These are phyloP conservation scores for Marisa cornuarietis DNA, from an alignment of 1,140 invertebrate species.

Conservation along the genomic window DNA sequence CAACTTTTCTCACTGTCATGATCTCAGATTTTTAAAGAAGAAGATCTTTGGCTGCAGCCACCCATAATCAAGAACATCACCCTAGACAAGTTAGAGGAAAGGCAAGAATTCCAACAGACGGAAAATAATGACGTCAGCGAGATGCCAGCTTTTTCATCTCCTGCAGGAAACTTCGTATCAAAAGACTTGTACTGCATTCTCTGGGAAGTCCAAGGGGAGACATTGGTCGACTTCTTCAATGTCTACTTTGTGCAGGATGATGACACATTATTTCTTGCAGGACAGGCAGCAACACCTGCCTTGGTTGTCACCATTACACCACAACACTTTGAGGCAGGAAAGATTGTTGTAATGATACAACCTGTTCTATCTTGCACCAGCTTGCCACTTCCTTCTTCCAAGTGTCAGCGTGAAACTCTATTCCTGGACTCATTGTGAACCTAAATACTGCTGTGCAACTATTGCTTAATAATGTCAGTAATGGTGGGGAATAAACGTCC, in stretches of 20 bases:
- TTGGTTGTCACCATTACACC: conserved; percentile 1
- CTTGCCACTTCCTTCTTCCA: neutral
- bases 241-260: conserved; percentile 4
- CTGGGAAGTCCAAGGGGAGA: conserved; percentile 7
- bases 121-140: no score
- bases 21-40: conserved; percentile 12
- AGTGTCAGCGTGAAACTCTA: neutral
- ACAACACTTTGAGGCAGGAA: neutral
- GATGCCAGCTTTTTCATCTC: no score
- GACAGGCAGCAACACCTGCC: conserved; percentile 6
- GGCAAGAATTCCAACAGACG: no score
- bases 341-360: conserved; percentile 5
- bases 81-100: neutral
- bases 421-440: neutral
- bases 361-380: conserved; percentile 11
- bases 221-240: conserved; percentile 12
- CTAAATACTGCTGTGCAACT: no score
- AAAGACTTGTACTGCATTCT: conserved; percentile 1
- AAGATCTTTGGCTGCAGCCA: conserved; percentile 11
- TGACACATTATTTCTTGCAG: neutral
- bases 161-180: neutral
- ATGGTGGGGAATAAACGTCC: no score
- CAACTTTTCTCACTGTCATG: no score
- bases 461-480: no score
- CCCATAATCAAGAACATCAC: neutral